A percentile compares a stretch with the other conserved stretches of the same genome.
These are phyloP conservation scores for Umimayanthus kanabou DNA, from an alignment of 92 coral and sea anemone genomes.

Conservation along the genomic window DNA sequence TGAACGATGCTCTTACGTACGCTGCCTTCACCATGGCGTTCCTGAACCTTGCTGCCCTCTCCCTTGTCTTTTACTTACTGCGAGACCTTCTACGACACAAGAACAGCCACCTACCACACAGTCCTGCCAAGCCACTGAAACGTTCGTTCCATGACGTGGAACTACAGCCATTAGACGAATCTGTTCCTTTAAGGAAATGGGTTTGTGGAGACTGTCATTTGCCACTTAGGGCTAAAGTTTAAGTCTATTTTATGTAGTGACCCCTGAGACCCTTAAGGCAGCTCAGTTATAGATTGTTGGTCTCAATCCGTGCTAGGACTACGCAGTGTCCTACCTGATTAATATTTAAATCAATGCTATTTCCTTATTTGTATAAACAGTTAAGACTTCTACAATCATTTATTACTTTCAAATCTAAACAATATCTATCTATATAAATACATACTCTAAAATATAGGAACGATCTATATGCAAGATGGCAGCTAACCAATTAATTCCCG, in stretches of 20 bases:
- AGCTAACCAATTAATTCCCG: too few relatives aligned
- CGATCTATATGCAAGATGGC: too few relatives aligned
- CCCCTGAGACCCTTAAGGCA: not conserved
- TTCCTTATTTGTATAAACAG: too few relatives aligned
- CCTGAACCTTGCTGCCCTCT: not conserved
- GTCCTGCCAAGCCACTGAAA: not conserved
- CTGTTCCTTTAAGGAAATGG: not conserved
- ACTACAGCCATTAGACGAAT: not conserved
- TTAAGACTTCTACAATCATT: too few relatives aligned
- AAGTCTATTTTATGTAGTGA: not conserved
- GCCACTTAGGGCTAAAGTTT: not conserved
- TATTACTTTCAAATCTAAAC: too few relatives aligned
- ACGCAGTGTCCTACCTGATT: too few relatives aligned
- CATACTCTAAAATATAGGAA: too few relatives aligned
- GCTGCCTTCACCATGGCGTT: conserved; percentile 2
- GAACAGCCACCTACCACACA: not conserved
- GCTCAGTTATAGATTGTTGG: not conserved
- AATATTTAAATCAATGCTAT: too few relatives aligned
- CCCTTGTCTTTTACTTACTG: not conserved
- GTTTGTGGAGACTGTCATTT: not conserved
- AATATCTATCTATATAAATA: too few relatives aligned
- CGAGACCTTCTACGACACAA: not conserved
- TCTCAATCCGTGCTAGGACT: not conserved
- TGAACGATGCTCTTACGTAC: not conserved
- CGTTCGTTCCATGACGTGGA: not conserved